Conservation (phyloP, 92 coral and sea anemone species). For the Palythoa caribaeorum region DNA sequence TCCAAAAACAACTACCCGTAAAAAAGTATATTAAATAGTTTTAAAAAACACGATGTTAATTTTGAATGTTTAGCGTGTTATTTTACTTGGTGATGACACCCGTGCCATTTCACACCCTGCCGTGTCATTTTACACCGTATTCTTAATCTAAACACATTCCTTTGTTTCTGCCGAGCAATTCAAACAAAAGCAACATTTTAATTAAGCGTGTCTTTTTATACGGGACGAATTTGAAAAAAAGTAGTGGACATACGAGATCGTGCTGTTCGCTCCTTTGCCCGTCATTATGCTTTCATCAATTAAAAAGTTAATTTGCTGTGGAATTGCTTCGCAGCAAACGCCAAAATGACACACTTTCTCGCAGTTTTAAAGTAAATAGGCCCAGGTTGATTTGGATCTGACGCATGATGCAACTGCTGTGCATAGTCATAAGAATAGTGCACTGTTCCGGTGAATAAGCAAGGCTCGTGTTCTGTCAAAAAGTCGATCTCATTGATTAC, state of each 20-base stretch:
- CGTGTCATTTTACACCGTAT: too few relatives aligned
- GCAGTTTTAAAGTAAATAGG: background rate
- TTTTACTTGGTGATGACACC: too few relatives aligned
- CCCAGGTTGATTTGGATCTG: background rate
- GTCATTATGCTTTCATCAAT: background rate
- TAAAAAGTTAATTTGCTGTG: background rate
- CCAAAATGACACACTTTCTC: background rate
- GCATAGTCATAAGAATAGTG: background rate
- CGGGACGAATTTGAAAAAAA: background rate
- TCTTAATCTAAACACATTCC: too few relatives aligned
- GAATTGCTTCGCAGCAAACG: slow-evolving; percentile 4
- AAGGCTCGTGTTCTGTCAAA: background rate
- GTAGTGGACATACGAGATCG: background rate
- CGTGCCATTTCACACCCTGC: too few relatives aligned
- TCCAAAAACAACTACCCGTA: too few relatives aligned
- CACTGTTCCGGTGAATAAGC: slow-evolving; percentile 5
- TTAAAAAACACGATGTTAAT: too few relatives aligned
- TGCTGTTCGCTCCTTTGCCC: background rate
- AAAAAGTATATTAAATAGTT: too few relatives aligned
- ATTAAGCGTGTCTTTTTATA: too few relatives aligned
- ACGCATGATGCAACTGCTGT: background rate
- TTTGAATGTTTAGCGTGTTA: too few relatives aligned
- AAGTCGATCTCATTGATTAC: slow-evolving; percentile 26
- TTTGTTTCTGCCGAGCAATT: too few relatives aligned
- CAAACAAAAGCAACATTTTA: too few relatives aligned